These are phyloP conservation scores for Apamea sordens DNA, from an alignment of 2,888 invertebrate genomes.

Conservation along the genomic window DNA sequence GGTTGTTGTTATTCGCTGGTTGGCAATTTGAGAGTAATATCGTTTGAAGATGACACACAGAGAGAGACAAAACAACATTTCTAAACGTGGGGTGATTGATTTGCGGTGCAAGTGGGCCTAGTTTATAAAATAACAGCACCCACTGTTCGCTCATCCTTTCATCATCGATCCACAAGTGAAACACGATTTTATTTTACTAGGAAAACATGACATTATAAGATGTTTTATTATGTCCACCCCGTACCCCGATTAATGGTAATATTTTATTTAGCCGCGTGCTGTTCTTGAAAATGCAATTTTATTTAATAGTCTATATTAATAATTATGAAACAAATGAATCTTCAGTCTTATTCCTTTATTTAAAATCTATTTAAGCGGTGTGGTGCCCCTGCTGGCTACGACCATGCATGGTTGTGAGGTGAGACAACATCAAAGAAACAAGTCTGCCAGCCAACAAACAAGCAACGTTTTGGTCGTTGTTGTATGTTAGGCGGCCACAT, in stretches of 20 bases:
- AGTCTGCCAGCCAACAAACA: not conserved
- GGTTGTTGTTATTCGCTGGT: no score
- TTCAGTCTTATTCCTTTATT: not conserved
- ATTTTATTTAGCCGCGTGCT: not conserved
- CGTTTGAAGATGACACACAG: not conserved
- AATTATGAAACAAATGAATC: not conserved
- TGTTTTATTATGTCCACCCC: not conserved
- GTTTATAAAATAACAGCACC: not conserved
- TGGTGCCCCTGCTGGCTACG: no score
- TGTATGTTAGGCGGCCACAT: slow-evolving; percentile 63
- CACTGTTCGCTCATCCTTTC: not conserved
- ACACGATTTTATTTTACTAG: slow-evolving; percentile 28
- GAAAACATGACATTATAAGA: slow-evolving; percentile 20
- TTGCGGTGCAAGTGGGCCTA: not conserved
- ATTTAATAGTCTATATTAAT: not conserved
- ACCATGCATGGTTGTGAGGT: slow-evolving; percentile 4
- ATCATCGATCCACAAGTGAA: slow-evolving; percentile 38
- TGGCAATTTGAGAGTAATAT: no score
- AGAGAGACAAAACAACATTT: not conserved
- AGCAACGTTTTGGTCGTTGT: slow-evolving; percentile 7
- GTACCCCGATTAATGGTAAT: not conserved
- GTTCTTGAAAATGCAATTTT: not conserved
- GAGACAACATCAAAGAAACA: not conserved
- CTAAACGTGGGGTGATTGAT: not conserved
- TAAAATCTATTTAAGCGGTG: not conserved